Conservation (phyloP, 1,140 invertebrate species). For the Aleiodes sp. region DNA sequence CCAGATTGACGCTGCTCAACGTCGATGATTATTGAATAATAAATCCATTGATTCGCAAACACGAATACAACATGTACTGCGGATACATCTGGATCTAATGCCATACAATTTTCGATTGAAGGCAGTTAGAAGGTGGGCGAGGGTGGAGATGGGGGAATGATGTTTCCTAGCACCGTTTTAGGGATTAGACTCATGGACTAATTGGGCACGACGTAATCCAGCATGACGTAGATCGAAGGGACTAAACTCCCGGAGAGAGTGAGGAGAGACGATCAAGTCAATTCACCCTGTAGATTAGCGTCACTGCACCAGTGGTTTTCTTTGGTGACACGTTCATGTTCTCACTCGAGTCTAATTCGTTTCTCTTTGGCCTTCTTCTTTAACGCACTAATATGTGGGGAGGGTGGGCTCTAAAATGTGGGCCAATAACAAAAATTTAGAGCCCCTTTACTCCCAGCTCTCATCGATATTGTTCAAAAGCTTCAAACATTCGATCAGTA, state of each 20-base stretch:
- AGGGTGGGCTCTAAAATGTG: constrained; percentile 22
- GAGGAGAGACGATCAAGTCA: constrained; percentile 25
- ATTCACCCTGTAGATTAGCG: constrained; percentile 31
- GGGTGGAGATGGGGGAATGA: neutral
- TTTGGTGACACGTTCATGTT: constrained; percentile 20
- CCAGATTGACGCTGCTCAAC: too few species aligned
- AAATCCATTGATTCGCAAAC: neutral
- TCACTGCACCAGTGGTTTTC: constrained; percentile 31
- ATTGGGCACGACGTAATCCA: constrained; percentile 30
- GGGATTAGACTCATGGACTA: constrained; percentile 20
- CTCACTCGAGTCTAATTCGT: neutral
- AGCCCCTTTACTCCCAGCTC: neutral
- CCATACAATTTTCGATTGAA: neutral
- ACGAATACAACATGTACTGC: neutral
- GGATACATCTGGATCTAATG: neutral
- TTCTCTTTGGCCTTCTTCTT: neutral
- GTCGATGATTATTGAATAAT: too few species aligned
- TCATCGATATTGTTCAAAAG: constrained; percentile 23
- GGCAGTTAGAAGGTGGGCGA: neutral
- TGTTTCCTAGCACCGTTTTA: constrained; percentile 12
- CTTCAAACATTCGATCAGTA: constrained; percentile 28
- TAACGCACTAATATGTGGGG: neutral
- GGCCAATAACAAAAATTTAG: constrained; percentile 19
- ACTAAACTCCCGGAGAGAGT: neutral
- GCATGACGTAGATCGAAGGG: constrained; percentile 1